Evolutionary conservation across 2,113 vertebrate genomes (phyloP).

Genomic region (Nannobrachium achirus): DNA sequence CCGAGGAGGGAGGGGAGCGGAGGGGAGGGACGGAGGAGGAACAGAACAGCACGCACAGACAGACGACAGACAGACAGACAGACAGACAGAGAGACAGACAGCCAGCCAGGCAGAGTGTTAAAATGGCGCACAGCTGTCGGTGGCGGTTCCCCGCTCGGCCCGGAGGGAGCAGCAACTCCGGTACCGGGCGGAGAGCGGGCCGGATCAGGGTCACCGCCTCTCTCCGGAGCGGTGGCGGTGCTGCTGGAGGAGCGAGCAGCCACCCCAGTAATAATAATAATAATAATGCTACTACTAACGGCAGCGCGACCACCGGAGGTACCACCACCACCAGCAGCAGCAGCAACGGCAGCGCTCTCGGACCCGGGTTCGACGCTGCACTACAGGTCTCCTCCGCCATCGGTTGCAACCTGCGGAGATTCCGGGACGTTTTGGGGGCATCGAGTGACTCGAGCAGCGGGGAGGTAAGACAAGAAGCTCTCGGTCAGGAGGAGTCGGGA

Average conservation of each 20-base stretch:
- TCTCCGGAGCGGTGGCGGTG: conserved; percentile 78
- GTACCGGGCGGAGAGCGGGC: conserved; percentile 91
- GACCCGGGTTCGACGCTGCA: conserved; percentile 93
- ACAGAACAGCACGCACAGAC: too few relatives aligned
- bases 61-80: conserved; percentile 32
- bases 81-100: conserved; percentile 72
- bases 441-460: conserved; percentile 91
- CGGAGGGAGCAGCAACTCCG: conserved; percentile 91
- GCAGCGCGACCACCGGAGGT: too few relatives aligned
- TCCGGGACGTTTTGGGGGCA: conserved; percentile 95
- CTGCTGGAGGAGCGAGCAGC: conserved; percentile 64
- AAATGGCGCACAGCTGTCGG: conserved; percentile 99
- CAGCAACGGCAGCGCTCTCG: conserved; percentile 75
- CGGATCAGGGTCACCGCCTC: conserved; percentile 85
- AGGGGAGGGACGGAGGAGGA: too few relatives aligned
- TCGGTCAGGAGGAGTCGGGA: too few relatives aligned
- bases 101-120: conserved; percentile 85
- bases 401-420: conserved; percentile 95
- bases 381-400: conserved; percentile 93
- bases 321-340: too few relatives aligned
- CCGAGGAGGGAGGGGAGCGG: conserved; percentile 77
- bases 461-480: conserved; percentile 85
- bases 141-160: conserved; percentile 99
- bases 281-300: too few relatives aligned
- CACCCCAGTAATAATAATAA: conserved; percentile 57